These are phyloP conservation scores for Hydractinia symbiolongicarpus DNA, from an alignment of 30 jellyfish, hydroid and myxozoan genomes.

Conservation along the genomic window DNA sequence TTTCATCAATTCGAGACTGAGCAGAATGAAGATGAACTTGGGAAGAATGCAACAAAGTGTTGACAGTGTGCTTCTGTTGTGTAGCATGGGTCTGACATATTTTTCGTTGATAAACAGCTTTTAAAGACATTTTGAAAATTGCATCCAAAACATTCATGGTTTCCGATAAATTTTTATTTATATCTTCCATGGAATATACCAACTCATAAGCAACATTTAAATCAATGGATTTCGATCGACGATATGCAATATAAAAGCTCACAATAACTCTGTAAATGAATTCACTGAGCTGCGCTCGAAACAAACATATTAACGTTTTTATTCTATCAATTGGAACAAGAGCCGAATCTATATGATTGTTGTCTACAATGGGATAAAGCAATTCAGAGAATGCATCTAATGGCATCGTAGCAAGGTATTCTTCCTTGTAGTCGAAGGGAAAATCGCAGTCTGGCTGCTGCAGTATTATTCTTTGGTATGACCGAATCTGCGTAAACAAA, in stretches of 20 bases:
- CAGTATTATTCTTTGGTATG: background rate
- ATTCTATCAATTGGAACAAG: constrained; percentile 6
- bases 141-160: no score
- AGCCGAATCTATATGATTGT: background rate
- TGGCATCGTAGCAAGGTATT: constrained; percentile 22
- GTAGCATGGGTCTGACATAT: no score
- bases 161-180: no score
- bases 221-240: background rate
- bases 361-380: background rate
- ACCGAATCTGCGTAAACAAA: constrained; percentile 6
- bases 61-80: background rate
- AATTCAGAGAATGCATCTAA: constrained; percentile 7
- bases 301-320: background rate
- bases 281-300: constrained; percentile 23
- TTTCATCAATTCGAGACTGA: constrained; percentile 21
- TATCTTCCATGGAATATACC: no score
- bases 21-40: constrained; percentile 15
- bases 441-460: background rate
- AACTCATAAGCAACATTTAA: no score
- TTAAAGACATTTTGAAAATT: no score
- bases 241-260: background rate
- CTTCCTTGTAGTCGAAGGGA: constrained; percentile 20
- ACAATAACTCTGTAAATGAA: constrained; percentile 21
- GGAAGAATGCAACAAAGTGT: constrained; percentile 11
- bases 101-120: no score